Conservation (phyloP, 2,888 invertebrate genomes). For the Caenorhabditis macrosperma region DNA sequence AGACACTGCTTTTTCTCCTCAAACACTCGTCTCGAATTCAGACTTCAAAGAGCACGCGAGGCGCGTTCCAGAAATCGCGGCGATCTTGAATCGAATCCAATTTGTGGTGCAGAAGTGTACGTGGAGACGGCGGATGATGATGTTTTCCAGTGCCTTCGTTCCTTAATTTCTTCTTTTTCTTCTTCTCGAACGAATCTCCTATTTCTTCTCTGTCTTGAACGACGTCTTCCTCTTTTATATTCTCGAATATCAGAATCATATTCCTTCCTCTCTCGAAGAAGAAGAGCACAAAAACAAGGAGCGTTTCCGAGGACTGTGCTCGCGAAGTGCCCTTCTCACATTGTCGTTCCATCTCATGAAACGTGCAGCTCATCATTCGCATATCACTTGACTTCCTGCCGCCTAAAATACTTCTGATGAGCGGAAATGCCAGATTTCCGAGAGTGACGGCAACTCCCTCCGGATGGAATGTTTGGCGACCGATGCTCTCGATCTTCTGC, state of each 20-base stretch:
- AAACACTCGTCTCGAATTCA: no score
- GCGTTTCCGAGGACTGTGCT: background rate
- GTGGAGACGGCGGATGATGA: background rate
- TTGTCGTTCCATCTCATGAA: no score
- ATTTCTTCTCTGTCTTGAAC: background rate
- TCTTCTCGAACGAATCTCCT: background rate
- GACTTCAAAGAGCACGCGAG: background rate
- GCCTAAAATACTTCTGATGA: background rate
- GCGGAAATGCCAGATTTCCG: constrained; percentile 40
- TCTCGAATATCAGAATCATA: background rate
- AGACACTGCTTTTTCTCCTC: no score
- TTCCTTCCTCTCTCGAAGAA: background rate
- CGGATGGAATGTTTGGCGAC: background rate
- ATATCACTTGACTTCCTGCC: background rate
- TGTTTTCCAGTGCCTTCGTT: background rate
- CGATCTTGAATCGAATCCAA: background rate
- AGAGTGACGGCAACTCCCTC: background rate
- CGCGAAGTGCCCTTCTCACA: no score
- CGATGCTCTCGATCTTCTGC: background rate
- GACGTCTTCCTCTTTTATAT: background rate
- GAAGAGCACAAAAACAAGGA: background rate
- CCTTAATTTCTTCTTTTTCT: background rate
- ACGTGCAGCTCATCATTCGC: no score
- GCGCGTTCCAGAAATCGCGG: background rate
- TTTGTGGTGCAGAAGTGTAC: background rate